These are phyloP conservation scores for Dermatemys mawii DNA, from an alignment of 2,113 vertebrate genomes.

Conservation along the genomic window DNA sequence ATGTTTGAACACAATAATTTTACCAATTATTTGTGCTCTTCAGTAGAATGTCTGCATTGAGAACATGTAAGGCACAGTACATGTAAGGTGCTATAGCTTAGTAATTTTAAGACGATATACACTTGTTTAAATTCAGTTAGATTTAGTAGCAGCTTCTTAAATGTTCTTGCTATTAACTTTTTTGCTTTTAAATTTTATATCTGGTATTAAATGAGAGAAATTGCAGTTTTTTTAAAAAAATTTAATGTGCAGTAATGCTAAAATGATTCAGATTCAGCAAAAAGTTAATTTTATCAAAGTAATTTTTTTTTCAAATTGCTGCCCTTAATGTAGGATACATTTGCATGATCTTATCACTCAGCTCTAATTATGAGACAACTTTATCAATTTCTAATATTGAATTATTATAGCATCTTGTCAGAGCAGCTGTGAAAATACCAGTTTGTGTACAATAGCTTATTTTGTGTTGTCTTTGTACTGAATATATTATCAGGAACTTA, in stretches of 20 bases:
- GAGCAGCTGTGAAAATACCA: accelerated
- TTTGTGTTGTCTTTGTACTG: neutral
- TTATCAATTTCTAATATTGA: neutral
- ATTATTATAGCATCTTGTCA: neutral
- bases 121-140: neutral
- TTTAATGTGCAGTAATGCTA: neutral
- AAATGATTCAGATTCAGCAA: neutral
- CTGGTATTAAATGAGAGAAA: neutral
- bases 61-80: neutral
- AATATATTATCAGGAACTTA: neutral
- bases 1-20: neutral
- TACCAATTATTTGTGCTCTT: neutral
- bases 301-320: neutral
- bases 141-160: neutral
- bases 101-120: neutral
- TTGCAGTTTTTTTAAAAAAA: neutral
- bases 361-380: neutral
- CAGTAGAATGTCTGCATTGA: neutral
- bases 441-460: neutral
- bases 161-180: neutral
- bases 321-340: neutral
- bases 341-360: neutral
- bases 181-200: neutral
- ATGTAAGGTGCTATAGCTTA: neutral
- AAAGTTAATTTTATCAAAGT: neutral